A percentile compares a stretch with the other conserved stretches of the same genome.
Evolutionary conservation across 2,113 vertebrate species (phyloP).

Genomic region (Geococcyx californianus): DNA sequence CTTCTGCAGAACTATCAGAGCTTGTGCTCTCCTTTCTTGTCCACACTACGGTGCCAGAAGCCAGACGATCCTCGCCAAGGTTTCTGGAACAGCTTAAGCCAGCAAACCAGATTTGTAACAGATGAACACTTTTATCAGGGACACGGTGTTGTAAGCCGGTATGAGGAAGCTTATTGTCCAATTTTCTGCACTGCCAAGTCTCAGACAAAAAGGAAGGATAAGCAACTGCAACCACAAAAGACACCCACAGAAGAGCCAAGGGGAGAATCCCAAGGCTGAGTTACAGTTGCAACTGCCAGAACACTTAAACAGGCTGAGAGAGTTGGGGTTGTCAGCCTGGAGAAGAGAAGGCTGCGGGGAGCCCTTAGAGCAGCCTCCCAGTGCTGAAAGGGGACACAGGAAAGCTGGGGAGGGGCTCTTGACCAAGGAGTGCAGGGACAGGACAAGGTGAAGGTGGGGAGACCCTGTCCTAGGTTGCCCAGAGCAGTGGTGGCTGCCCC

Average conservation of each 20-base stretch:
- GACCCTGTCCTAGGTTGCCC: too few relatives aligned
- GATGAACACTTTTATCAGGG: background rate
- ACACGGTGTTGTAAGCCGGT: background rate
- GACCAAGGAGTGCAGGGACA: too few relatives aligned
- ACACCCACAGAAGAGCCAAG: background rate
- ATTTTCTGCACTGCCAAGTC: background rate
- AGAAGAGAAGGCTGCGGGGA: too few relatives aligned
- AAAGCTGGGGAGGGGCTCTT: too few relatives aligned
- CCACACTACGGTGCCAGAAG: accelerated
- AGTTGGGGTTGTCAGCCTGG: too few relatives aligned
- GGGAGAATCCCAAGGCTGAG: background rate
- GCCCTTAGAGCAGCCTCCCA: too few relatives aligned
- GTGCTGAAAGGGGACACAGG: too few relatives aligned
- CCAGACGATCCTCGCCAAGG: accelerated
- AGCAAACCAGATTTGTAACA: background rate
- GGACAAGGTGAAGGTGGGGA: too few relatives aligned
- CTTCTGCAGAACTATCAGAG: background rate
- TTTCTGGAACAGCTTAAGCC: background rate
- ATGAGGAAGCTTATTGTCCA: background rate
- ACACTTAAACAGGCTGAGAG: background rate
- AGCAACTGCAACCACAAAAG: background rate
- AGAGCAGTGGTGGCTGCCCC: too few relatives aligned
- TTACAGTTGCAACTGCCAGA: background rate
- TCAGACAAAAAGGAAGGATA: background rate
- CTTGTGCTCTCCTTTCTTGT: accelerated